Percentiles rank a stretch among this genome's conserved stretches.
Conservation (phyloP, 2,113 vertebrate genomes). For the Rynchops niger region DNA sequence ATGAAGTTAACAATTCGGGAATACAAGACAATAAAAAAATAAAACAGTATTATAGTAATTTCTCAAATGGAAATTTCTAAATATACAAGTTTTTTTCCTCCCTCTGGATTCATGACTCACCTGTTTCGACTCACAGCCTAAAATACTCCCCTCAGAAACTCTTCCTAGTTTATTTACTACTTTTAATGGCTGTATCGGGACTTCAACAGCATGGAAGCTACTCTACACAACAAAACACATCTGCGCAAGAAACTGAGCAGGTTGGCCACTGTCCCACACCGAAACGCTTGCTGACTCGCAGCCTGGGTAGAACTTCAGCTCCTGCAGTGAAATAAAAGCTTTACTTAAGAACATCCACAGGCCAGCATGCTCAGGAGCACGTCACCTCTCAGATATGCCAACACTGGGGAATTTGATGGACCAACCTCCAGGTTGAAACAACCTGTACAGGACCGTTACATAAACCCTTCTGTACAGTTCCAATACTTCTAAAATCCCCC, state of each 20-base stretch:
- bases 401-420: neutral
- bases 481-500: neutral
- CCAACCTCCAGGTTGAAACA: neutral
- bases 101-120: neutral
- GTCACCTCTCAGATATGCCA: neutral
- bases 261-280: neutral
- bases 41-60: neutral
- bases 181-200: neutral
- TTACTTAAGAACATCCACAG: neutral
- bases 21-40: neutral
- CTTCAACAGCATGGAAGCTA: neutral
- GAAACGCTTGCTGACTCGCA: neutral
- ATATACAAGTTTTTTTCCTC: neutral
- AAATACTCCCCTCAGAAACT: neutral
- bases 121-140: neutral
- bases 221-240: neutral
- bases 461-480: neutral
- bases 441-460: neutral
- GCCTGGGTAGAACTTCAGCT: neutral
- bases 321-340: neutral
- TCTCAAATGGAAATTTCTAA: neutral
- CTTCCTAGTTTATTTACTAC: neutral
- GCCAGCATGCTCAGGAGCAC: neutral
- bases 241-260: neutral
- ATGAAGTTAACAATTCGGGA: neutral